Percentiles rank a stretch among this genome's conserved stretches.
These are phyloP conservation scores for Musca vetustissima DNA, from an alignment of 1,140 invertebrate genomes.

Conservation along the genomic window DNA sequence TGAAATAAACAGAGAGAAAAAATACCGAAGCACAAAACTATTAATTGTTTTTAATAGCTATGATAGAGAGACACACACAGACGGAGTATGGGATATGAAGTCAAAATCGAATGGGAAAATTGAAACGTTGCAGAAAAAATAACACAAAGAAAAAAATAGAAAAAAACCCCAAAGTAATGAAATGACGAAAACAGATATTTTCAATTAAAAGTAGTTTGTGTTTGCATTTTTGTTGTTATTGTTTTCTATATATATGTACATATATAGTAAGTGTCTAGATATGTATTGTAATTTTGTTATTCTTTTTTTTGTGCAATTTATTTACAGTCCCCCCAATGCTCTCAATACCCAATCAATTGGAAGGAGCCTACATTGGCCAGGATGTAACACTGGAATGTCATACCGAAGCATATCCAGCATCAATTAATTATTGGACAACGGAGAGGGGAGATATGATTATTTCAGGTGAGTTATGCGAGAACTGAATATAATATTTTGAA, in stretches of 20 bases:
- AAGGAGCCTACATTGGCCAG: constrained; percentile 79
- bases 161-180: too few species aligned
- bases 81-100: too few species aligned
- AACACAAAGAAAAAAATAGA: too few species aligned
- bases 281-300: neutral
- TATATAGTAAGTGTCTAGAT: neutral
- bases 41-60: too few species aligned
- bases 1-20: too few species aligned
- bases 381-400: constrained; percentile 82
- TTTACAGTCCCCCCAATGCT: constrained; percentile 81
- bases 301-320: neutral
- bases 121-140: too few species aligned
- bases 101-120: too few species aligned
- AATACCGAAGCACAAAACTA: too few species aligned
- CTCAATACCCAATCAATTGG: constrained; percentile 82
- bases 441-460: constrained; percentile 85
- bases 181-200: too few species aligned
- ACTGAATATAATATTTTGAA: too few species aligned
- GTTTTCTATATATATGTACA: neutral
- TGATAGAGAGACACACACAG: too few species aligned
- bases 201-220: neutral
- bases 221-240: neutral
- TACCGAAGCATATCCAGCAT: constrained; percentile 84
- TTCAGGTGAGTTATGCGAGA: constrained; percentile 72
- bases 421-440: constrained; percentile 87